phyloP scores from a whole-genome alignment of 2,113 vertebrate genomes.

The Oxygymnocypris stewartii region DNA sequence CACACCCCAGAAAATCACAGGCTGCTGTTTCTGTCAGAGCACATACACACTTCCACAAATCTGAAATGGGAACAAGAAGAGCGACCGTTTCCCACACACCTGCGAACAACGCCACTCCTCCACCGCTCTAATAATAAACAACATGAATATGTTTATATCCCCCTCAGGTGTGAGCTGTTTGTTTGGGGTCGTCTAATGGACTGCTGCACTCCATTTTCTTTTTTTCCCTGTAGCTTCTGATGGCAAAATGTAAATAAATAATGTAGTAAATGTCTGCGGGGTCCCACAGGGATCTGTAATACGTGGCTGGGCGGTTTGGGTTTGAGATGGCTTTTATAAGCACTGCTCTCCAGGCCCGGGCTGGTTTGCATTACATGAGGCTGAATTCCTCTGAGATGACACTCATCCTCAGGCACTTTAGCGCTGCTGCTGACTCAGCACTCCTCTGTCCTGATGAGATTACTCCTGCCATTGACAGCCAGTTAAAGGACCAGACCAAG shows the following conservation, averaged over 20 bases:
- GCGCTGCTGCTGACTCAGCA: slow-evolving; percentile 88
- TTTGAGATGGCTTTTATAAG: slow-evolving; percentile 55
- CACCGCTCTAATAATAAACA: slow-evolving; percentile 12
- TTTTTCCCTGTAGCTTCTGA: not conserved
- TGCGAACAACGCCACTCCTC: not conserved
- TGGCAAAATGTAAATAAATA: slow-evolving; percentile 61
- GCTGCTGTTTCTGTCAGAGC: slow-evolving; percentile 32
- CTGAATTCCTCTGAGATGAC: slow-evolving; percentile 90
- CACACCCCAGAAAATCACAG: slow-evolving; percentile 36
- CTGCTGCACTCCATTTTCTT: not conserved
- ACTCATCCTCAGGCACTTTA: slow-evolving; percentile 92
- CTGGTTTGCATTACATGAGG: slow-evolving; percentile 95
- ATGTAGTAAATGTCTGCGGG: slow-evolving; percentile 55
- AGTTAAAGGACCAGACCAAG: slow-evolving; percentile 79
- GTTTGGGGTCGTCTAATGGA: slow-evolving; percentile 48
- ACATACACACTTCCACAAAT: slow-evolving; percentile 21
- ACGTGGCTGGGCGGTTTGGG: slow-evolving; percentile 31
- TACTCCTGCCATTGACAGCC: slow-evolving; percentile 89
- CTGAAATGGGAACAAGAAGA: not conserved
- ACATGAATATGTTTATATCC: slow-evolving; percentile 29
- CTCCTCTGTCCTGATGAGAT: slow-evolving; percentile 88
- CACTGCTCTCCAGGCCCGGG: slow-evolving; percentile 67
- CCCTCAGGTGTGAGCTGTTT: slow-evolving; percentile 34
- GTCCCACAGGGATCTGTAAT: slow-evolving; percentile 32
- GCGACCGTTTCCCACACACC: not conserved